These are phyloP conservation scores for Euzetes globulus DNA, from an alignment of 2,888 invertebrate species.

Conservation along the genomic window DNA sequence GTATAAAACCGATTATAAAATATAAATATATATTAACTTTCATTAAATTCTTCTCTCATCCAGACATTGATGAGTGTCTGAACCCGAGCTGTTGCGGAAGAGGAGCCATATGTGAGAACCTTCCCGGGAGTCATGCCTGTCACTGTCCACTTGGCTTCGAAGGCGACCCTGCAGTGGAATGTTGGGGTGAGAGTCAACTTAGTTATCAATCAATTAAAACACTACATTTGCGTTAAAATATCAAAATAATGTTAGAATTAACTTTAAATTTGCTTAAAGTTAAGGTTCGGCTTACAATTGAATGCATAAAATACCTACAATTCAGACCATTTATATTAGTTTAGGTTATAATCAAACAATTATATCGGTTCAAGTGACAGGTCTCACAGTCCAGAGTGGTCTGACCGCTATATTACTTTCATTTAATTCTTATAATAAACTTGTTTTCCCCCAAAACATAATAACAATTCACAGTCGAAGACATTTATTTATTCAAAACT, in stretches of 20 bases:
- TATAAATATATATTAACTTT: neutral
- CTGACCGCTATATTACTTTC: slow-evolving; percentile 3
- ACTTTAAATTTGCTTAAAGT: neutral
- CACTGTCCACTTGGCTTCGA: slow-evolving; percentile 43
- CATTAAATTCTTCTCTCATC: neutral
- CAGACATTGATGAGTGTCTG: slow-evolving; percentile 80
- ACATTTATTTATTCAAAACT: slow-evolving; percentile 3
- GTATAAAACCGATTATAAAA: neutral
- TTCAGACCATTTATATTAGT: slow-evolving; percentile 2
- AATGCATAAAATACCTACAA: neutral
- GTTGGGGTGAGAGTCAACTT: slow-evolving; percentile 40
- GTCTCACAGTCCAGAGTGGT: neutral
- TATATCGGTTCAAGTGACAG: slow-evolving; percentile 2
- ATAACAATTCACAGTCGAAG: neutral
- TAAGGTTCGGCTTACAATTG: neutral
- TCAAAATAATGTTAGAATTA: neutral
- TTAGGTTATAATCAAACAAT: slow-evolving; percentile 17
- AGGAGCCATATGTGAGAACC: slow-evolving; percentile 66
- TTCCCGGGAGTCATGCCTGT: slow-evolving; percentile 60
- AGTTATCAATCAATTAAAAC: neutral
- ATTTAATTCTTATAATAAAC: slow-evolving; percentile 9
- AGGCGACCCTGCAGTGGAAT: slow-evolving; percentile 42
- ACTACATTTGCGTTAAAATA: neutral
- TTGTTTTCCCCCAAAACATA: neutral
- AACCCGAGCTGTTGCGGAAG: slow-evolving; percentile 70